Evolutionary conservation across 2,888 invertebrate genomes (phyloP), one percentile per base, ranked within the genome.

Genomic region (Netelia virgata): DNA sequence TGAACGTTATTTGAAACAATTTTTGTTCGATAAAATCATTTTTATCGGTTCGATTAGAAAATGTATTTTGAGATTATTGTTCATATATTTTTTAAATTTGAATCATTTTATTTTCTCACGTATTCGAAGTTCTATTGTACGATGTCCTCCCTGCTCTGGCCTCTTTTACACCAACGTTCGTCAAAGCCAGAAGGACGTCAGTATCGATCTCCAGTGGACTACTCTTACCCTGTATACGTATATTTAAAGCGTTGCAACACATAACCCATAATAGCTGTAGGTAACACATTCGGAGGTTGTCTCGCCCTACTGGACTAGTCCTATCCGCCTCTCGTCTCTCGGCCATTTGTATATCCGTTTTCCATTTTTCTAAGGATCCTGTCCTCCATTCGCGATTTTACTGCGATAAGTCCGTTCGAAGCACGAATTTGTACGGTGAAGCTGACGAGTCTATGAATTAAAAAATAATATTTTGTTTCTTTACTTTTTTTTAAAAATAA

Each of bases 161-260:
- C 69, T 72, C 79, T 74, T 76, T 80, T 76, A 57, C 59, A 66
- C 50, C 53, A 66, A 59, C 59, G 75, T 75, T 76, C 72, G 9
- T 59, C 53, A 61, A 80, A 83, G 68, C 79, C 72, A 79, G 72
- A 83, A 83, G 76, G 83, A 83, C 83, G 79, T 83, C 76, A 53
- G 79, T 83, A 83, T 83, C 80, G 83, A 83, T 83, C 80, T 53
- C 20, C 66, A 68, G 61, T 8, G 66, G n/a, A 14, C 50, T 50
- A 59, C 53, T n/a, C 8, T 23, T 43, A 57, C 76, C 28, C 55
- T 14, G 50, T 41, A 74, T 43, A 74, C 16, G 23, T 23, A 23
- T 61, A 14, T 61, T 23, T 61, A 28, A 68, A 36, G 57, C 77
- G 53, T 70, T 41, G 63, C 50, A 23, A 72, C 55, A 63, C 41